These are phyloP conservation scores for Aphaenogaster floridana DNA, from an alignment of 1,140 invertebrate genomes.

Conservation along the genomic window DNA sequence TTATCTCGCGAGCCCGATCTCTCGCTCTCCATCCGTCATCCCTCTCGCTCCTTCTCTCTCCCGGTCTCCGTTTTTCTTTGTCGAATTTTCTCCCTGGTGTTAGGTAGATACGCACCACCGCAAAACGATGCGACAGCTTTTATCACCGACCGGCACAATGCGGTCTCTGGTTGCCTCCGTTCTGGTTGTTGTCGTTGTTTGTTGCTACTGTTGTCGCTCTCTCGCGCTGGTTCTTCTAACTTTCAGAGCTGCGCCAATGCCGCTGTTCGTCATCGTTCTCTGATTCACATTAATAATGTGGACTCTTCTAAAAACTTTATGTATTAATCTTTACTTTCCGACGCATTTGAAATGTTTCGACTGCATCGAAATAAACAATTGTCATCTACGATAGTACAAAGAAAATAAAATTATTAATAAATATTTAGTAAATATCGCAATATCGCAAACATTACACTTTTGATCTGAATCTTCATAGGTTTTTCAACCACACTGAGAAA, in stretches of 20 bases:
- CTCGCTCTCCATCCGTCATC: conserved; percentile 35
- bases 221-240: conserved; percentile 24
- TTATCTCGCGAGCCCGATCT: conserved; percentile 77
- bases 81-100: conserved; percentile 67
- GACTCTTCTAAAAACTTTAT: neutral
- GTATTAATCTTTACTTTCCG: neutral
- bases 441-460: no score
- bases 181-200: conserved; percentile 25
- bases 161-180: conserved; percentile 35
- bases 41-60: conserved; percentile 16
- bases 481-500: no score
- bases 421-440: neutral
- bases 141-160: conserved; percentile 79
- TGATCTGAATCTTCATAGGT: no score
- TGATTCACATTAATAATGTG: neutral
- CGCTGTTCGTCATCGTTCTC: conserved; percentile 6
- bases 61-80: conserved; percentile 44
- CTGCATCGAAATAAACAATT: neutral
- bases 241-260: conserved; percentile 9
- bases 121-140: conserved; percentile 79
- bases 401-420: neutral
- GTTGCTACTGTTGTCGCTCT: conserved; percentile 45
- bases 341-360: neutral
- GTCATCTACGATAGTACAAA: neutral
- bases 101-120: conserved; percentile 60